Conservation (phyloP, 2,888 invertebrate species). For the Ichneumon xanthorius region DNA sequence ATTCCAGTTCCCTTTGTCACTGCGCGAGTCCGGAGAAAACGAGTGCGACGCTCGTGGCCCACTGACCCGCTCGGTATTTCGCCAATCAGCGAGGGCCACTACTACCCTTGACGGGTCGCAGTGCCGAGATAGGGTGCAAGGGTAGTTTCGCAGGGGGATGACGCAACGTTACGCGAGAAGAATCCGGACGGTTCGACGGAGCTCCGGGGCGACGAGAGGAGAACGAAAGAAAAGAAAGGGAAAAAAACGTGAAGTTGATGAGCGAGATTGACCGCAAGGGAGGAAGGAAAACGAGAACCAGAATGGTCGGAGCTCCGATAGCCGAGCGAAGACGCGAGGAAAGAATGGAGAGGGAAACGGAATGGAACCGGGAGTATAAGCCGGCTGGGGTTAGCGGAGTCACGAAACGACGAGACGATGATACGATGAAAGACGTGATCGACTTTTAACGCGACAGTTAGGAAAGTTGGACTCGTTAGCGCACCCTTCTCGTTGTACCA, state of each 20-base stretch:
- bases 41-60: conserved; percentile 74
- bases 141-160: conserved; percentile 43
- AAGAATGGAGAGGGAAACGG: conserved; percentile 31
- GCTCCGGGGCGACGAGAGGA: not conserved
- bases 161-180: conserved; percentile 50
- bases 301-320: conserved; percentile 5
- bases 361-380: conserved; percentile 37
- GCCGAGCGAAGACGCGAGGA: conserved; percentile 2
- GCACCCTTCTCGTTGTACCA: conserved; percentile 33
- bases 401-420: conserved; percentile 58
- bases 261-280: conserved; percentile 45
- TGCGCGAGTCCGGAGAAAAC: conserved; percentile 45
- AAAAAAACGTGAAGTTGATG: conserved; percentile 36
- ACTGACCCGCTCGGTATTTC: conserved; percentile 78
- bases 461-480: conserved; percentile 64
- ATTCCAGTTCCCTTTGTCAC: conserved; percentile 63
- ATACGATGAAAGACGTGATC: conserved; percentile 66
- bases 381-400: conserved; percentile 47
- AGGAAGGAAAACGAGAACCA: conserved; percentile 20
- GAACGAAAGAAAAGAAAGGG: conserved; percentile 8
- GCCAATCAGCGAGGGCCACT: conserved; percentile 70
- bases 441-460: conserved; percentile 67
- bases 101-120: conserved; percentile 44
- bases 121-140: conserved; percentile 38
- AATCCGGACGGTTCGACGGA: conserved; percentile 34